Evolutionary conservation across 2,888 invertebrate genomes (phyloP).

Genomic region (Furcula furcula): DNA sequence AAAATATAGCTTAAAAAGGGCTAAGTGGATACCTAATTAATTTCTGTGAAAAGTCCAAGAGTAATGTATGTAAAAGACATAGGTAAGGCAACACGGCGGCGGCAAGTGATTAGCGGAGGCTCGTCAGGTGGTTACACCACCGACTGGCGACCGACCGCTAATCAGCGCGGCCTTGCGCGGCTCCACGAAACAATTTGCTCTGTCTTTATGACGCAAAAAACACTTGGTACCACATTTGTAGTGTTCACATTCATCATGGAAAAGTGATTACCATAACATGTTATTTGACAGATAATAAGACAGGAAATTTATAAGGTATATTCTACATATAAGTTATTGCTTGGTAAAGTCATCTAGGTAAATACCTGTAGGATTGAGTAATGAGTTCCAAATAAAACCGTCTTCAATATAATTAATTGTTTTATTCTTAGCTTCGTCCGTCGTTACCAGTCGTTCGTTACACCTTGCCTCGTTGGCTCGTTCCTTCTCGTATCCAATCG

Average conservation of each 20-base stretch:
- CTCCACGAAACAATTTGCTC: slow-evolving; percentile 5
- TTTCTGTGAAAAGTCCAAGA: neutral
- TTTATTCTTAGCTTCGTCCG: no score
- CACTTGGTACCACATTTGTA: slow-evolving; percentile 6
- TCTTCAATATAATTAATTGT: no score
- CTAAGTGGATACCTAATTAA: no score
- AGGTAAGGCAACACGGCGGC: slow-evolving; percentile 19
- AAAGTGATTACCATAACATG: slow-evolving; percentile 3
- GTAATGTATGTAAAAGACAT: neutral
- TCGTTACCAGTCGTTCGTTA: no score
- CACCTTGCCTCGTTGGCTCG: no score
- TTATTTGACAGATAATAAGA: neutral
- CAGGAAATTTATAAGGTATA: neutral
- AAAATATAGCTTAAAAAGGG: neutral
- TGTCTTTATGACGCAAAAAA: slow-evolving; percentile 22
- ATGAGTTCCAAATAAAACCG: no score
- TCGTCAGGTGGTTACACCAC: slow-evolving; percentile 34
- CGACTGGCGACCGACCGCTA: slow-evolving; percentile 36
- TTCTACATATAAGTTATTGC: no score
- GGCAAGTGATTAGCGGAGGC: slow-evolving; percentile 38
- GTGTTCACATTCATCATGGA: slow-evolving; percentile 5
- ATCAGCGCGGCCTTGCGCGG: slow-evolving; percentile 43
- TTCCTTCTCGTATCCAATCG: no score
- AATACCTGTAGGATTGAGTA: no score
- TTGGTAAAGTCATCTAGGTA: no score